phyloP scores from a whole-genome alignment of 1,140 invertebrate species.

The Neocloeon triangulifer region DNA sequence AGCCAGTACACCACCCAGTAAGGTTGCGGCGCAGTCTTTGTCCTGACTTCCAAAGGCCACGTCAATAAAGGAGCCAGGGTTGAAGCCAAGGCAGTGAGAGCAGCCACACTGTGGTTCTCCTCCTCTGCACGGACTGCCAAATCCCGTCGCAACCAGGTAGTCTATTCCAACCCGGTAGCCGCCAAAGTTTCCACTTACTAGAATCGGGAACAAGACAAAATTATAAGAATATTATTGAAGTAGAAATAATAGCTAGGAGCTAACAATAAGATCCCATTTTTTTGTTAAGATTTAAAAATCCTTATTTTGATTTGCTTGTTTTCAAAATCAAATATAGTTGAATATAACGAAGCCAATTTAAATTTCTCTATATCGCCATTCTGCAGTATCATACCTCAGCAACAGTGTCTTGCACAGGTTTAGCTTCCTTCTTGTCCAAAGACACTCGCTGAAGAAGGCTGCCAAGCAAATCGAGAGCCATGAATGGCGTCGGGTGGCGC shows the following conservation, averaged over 20 bases:
- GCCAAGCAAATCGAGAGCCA: constrained; percentile 56
- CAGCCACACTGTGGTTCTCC: constrained; percentile 35
- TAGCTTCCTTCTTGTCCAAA: constrained; percentile 59
- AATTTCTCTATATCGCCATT: neutral
- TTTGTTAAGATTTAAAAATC: no score
- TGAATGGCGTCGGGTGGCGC: constrained; percentile 58
- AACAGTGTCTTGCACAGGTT: constrained; percentile 58
- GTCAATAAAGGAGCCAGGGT: constrained; percentile 67
- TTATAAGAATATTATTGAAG: no score
- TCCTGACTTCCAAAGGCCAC: constrained; percentile 81
- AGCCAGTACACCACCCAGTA: constrained; percentile 61
- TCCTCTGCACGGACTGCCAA: constrained; percentile 61
- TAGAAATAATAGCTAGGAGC: no score
- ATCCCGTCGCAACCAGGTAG: constrained; percentile 74
- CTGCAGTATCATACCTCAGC: constrained; percentile 29
- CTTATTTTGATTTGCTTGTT: no score
- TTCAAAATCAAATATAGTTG: no score
- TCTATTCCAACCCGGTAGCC: constrained; percentile 71
- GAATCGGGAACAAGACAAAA: no score
- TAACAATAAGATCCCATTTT: no score
- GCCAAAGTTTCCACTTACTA: constrained; percentile 67
- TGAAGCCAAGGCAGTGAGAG: constrained; percentile 48
- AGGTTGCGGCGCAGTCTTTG: constrained; percentile 71
- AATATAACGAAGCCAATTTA: neutral
- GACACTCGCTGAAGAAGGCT: constrained; percentile 71